Base-by-base conservation (phyloP, 2,888 invertebrate genomes). In the Lasius platythorax region DNA sequence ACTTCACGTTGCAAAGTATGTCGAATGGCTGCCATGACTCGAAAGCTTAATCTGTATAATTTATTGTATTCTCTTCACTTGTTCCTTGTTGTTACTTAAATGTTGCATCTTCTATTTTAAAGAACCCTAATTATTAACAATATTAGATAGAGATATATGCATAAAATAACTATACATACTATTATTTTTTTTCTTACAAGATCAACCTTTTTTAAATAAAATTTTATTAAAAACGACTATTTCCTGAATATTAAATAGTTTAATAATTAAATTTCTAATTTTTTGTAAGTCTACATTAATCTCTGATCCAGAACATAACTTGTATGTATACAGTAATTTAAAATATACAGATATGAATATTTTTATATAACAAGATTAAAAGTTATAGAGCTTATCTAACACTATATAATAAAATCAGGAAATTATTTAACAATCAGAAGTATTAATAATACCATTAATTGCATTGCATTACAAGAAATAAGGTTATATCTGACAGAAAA, bases 1-100 rank as follows among this genome's bases (percentile, higher is more conserved):
- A 98, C 95, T 93, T 98, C 97, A 91, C 97, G 96, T 94, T 98
- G 98, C 83, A 98, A 95, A 50, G 96, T 96, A 92, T 98, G 97
- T 91, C 97, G 96, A 87, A 98, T 97, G 40, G 97, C 96, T 84
- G 97, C 96, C 97, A 97, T 97, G 18, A 43, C 66, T 70, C n/a
- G 4, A 28, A 3, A 58, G 4, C n/a, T 67, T 53, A 58, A 33
- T 58, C n/a, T 58, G 18, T 43, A 18, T 61, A 74, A 43, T 61
- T 9, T 18, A 12, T 40, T 50, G 23, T 64, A n/a, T 56, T 68
- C 33, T 64, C 3, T 30, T 28, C 2, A 30, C 9, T 18, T 50
- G 3, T 63, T 37, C 3, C 8, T 67, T 12, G 43, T 46, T 75
- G 18, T 3, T 56, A 12, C 28, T 67, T 56, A 37, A 30, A 68